A percentile compares a stretch with the other conserved stretches of the same genome.
These are phyloP conservation scores for Istiophorus platypterus DNA, from an alignment of 2,113 vertebrate genomes.

Conservation along the genomic window DNA sequence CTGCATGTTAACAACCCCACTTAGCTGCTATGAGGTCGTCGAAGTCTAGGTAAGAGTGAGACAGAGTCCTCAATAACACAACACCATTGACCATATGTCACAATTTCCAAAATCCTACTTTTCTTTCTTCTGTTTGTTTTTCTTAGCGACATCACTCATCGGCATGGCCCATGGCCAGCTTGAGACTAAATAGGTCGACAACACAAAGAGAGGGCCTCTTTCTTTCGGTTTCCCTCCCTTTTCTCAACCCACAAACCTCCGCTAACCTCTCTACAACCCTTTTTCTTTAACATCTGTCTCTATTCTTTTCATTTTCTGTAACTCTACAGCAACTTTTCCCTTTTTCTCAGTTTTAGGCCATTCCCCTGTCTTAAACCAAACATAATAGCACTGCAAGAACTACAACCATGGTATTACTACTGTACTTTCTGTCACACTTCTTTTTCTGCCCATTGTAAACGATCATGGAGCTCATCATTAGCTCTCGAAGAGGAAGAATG, in stretches of 20 bases:
- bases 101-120: constrained; percentile 73
- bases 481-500: constrained; percentile 67
- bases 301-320: constrained; percentile 22
- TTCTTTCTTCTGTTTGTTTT: constrained; percentile 70
- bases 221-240: constrained; percentile 49
- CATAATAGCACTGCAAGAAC: constrained; percentile 26
- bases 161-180: constrained; percentile 59
- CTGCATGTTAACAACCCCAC: constrained; percentile 74
- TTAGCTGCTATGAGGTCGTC: constrained; percentile 37
- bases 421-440: constrained; percentile 54
- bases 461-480: constrained; percentile 74
- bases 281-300: constrained; percentile 35
- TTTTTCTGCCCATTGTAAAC: constrained; percentile 56
- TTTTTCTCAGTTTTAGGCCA: constrained; percentile 18
- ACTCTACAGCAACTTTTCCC: constrained; percentile 21
- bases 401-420: constrained; percentile 41
- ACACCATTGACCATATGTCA: constrained; percentile 62
- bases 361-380: constrained; percentile 28
- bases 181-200: constrained; percentile 67
- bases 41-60: constrained; percentile 42
- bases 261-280: constrained; percentile 28
- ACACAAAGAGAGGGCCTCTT: constrained; percentile 67
- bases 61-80: constrained; percentile 47
- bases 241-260: constrained; percentile 52
- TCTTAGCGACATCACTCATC: constrained; percentile 73